phyloP scores from a whole-genome alignment of 2,797 vertebrate species.

The Chrosomus eos region DNA sequence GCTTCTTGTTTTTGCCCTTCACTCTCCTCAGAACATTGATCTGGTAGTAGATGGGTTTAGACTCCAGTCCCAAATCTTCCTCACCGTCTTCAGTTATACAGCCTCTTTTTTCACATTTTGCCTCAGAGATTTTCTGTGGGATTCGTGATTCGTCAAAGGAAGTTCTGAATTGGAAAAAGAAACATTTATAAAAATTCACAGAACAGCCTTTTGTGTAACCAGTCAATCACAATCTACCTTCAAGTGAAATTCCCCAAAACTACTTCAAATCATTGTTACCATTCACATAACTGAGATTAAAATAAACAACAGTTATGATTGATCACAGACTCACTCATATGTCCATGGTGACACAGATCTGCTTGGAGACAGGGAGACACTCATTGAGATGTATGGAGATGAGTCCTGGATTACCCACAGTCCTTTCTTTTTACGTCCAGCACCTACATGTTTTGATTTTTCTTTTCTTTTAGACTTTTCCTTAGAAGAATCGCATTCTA shows the following conservation, averaged over 20 bases:
- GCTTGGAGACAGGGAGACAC: conserved; percentile 41
- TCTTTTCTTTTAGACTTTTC: conserved; percentile 31
- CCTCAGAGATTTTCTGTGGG: conserved; percentile 66
- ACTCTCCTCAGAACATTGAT: conserved; percentile 72
- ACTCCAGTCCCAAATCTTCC: conserved; percentile 67
- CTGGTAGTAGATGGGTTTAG: conserved; percentile 72
- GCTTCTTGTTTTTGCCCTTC: conserved; percentile 31
- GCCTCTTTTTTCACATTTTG: conserved; percentile 67
- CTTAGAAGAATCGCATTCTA: not conserved
- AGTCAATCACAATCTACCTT: not conserved
- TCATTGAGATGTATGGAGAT: not conserved
- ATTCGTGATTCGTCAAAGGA: conserved; percentile 57
- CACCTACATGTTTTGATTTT: conserved; percentile 44
- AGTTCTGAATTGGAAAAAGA: conserved; percentile 54
- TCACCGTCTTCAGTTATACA: conserved; percentile 64
- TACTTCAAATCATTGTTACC: not conserved
- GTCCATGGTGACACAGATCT: conserved; percentile 77
- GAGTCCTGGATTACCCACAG: not conserved
- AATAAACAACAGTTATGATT: not conserved
- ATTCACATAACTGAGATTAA: not conserved
- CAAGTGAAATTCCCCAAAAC: not conserved
- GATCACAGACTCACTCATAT: conserved; percentile 69
- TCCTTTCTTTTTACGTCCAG: not conserved
- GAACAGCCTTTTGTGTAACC: not conserved
- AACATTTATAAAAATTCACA: not conserved